Conservation (phyloP, 1,140 invertebrate species). For the Pseudoatta argentina region DNA sequence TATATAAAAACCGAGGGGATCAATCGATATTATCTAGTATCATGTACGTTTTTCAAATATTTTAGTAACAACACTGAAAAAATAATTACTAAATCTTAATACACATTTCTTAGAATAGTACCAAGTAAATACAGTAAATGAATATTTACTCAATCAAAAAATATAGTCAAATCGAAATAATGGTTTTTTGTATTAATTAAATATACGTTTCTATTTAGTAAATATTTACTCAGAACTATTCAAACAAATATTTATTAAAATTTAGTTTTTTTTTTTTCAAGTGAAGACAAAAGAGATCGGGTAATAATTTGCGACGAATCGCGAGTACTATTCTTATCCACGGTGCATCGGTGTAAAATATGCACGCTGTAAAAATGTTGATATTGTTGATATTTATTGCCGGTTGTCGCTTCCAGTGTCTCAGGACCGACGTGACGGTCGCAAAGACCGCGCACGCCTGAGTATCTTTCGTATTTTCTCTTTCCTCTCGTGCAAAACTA, state of each 20-base stretch:
- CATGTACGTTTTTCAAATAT: background rate
- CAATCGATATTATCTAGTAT: background rate
- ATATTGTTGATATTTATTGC: conserved; percentile 51
- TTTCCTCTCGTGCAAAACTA: conserved; percentile 46
- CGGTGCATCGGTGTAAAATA: background rate
- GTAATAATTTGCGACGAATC: conserved; percentile 29
- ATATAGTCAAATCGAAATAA: too few relatives aligned
- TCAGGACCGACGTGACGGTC: conserved; percentile 24
- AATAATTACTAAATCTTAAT: too few relatives aligned
- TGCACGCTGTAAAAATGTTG: conserved; percentile 34
- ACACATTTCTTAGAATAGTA: too few relatives aligned
- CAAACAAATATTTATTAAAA: too few relatives aligned
- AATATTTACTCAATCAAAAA: too few relatives aligned
- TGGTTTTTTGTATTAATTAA: too few relatives aligned
- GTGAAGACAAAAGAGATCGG: background rate
- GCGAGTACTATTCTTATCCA: conserved; percentile 49
- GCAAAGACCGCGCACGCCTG: background rate
- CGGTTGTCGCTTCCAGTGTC: conserved; percentile 59
- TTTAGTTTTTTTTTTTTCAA: too few relatives aligned
- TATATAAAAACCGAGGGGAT: background rate
- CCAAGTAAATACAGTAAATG: too few relatives aligned
- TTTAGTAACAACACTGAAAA: background rate
- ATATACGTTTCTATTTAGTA: too few relatives aligned
- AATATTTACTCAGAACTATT: too few relatives aligned
- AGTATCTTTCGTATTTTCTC: background rate